phyloP scores from a whole-genome alignment of 2,113 vertebrate genomes.

The Bombycilla garrulus region DNA sequence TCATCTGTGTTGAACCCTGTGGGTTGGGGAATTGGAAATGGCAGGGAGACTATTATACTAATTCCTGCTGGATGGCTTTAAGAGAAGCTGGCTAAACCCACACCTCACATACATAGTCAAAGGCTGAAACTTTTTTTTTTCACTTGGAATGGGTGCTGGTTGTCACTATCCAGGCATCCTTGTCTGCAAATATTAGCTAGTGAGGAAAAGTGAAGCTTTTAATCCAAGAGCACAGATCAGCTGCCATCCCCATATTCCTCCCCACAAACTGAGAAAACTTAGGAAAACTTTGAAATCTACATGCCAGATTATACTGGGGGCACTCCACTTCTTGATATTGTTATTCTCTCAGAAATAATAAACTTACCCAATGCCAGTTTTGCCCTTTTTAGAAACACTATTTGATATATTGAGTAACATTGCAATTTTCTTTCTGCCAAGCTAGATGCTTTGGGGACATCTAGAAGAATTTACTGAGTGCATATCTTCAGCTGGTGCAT shows the following conservation, averaged over 20 bases:
- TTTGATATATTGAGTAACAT: not conserved
- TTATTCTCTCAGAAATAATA: not conserved
- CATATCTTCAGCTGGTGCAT: not conserved
- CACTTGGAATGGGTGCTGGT: not conserved
- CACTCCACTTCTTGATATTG: not conserved
- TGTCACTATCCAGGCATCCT: not conserved
- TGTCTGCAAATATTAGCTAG: not conserved
- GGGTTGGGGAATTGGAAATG: not conserved
- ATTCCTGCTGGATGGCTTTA: not conserved
- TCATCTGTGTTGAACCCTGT: not conserved
- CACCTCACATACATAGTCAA: not conserved
- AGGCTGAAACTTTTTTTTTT: not conserved
- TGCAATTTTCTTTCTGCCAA: not conserved
- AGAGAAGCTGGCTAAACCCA: not conserved
- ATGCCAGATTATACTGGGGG: not conserved
- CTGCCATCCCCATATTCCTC: not conserved
- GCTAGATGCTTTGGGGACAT: not conserved
- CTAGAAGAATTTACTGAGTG: not conserved
- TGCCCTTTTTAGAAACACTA: not conserved
- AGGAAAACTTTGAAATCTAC: not conserved
- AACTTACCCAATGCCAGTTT: not conserved
- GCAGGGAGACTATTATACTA: not conserved
- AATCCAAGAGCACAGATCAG: not conserved
- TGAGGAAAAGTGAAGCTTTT: not conserved
- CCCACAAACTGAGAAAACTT: not conserved